These are phyloP conservation scores for Columbina picui DNA, from an alignment of 2,113 vertebrate species.

Conservation along the genomic window DNA sequence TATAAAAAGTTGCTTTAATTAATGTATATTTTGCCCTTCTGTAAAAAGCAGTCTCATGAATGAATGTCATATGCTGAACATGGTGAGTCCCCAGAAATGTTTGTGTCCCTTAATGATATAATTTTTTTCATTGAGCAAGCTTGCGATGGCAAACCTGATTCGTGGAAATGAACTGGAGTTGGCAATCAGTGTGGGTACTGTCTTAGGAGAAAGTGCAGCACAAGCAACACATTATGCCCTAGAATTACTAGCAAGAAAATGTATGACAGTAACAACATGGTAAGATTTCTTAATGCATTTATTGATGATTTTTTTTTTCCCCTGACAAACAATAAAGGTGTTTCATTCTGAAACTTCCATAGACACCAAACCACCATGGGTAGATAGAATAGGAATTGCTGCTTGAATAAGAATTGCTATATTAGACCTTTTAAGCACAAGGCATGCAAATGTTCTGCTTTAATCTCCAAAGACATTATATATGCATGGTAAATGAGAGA, in stretches of 20 bases:
- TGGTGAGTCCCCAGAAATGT: conserved; percentile 5
- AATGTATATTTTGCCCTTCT: background rate
- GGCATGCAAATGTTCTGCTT: background rate
- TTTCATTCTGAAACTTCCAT: background rate
- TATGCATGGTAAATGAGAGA: background rate
- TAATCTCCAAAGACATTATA: background rate
- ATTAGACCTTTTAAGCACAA: background rate
- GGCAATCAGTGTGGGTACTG: conserved; percentile 88
- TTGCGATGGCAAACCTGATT: conserved; percentile 92
- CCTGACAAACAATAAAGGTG: background rate
- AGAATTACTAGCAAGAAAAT: conserved; percentile 93
- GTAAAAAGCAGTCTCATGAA: background rate
- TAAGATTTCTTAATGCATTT: conserved; percentile 66
- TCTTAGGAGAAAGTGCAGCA: conserved; percentile 85
- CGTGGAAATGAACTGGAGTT: conserved; percentile 96
- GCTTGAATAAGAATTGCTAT: background rate
- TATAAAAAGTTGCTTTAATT: background rate
- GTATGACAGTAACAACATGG: conserved; percentile 89
- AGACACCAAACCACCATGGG: background rate
- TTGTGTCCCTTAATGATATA: conserved; percentile 48
- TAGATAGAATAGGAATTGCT: background rate
- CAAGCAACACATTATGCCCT: conserved; percentile 88
- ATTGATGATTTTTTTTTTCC: background rate
- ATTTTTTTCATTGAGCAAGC: conserved; percentile 77
- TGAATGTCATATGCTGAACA: background rate